Conservation (phyloP, 2,888 invertebrate species). For the Trachelus stipa region DNA sequence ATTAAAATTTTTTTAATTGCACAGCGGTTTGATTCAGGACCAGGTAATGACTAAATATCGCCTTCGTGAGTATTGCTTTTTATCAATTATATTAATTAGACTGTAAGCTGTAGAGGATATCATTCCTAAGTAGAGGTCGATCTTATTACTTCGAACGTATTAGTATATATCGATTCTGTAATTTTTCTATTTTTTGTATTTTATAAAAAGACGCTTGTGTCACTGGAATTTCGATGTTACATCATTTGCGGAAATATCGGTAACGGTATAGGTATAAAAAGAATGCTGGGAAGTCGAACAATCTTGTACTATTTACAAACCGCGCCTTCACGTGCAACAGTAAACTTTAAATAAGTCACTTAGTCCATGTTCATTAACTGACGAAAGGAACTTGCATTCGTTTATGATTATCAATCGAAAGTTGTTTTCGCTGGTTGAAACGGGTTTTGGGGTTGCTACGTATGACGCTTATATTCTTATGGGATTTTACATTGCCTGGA, state of each 20-base stretch:
- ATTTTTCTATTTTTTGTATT: neutral
- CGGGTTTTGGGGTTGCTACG: constrained; percentile 23
- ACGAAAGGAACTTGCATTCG: constrained; percentile 21
- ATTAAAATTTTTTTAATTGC: neutral
- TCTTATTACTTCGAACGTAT: neutral
- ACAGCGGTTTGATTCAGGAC: neutral
- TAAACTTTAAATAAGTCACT: neutral
- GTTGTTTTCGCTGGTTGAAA: constrained; percentile 30
- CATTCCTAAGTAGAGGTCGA: neutral
- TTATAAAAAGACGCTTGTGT: neutral
- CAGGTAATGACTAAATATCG: neutral
- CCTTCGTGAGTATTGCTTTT: neutral
- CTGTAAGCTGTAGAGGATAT: neutral
- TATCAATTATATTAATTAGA: neutral
- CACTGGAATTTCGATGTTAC: neutral
- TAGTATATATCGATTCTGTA: neutral
- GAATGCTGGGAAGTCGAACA: neutral
- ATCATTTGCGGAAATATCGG: neutral
- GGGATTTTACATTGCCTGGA: neutral
- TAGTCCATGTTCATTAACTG: constrained; percentile 15
- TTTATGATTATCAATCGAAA: constrained; percentile 26
- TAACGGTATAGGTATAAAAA: neutral
- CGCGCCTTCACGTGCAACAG: neutral
- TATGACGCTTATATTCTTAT: neutral
- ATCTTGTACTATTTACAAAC: neutral